A percentile compares a stretch with the other conserved stretches of the same genome.
phyloP scores from a whole-genome alignment of 2,113 vertebrate species.

The Benitochromis conjunctus region DNA sequence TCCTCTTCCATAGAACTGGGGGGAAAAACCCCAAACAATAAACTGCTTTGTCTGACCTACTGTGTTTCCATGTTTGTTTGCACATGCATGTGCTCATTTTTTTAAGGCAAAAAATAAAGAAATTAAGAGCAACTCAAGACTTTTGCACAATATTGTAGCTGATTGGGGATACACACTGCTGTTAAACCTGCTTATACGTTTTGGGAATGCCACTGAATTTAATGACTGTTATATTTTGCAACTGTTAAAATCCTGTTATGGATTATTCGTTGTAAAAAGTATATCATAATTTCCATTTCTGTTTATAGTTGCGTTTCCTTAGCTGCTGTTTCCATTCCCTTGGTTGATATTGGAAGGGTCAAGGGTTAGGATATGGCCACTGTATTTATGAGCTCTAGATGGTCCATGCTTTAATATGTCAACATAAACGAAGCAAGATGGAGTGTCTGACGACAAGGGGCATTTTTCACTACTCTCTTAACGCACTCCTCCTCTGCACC shows the following conservation, averaged over 20 bases:
- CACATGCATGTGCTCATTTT: not conserved
- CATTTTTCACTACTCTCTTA: constrained; percentile 56
- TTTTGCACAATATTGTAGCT: not conserved
- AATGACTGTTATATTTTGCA: not conserved
- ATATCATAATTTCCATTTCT: not conserved
- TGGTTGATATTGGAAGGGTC: not conserved
- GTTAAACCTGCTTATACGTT: not conserved
- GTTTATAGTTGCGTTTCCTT: not conserved
- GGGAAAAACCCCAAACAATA: not conserved
- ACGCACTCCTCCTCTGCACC: constrained; percentile 2
- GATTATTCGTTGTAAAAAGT: not conserved
- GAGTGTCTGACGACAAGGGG: constrained; percentile 49
- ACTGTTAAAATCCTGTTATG: not conserved
- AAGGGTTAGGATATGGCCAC: constrained; percentile 41
- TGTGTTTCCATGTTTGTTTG: not conserved
- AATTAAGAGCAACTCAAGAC: not conserved
- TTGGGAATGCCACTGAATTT: not conserved
- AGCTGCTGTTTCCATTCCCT: not conserved
- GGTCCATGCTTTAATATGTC: constrained; percentile 53
- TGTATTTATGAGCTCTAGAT: constrained; percentile 56
- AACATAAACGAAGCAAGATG: constrained; percentile 59
- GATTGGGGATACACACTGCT: not conserved
- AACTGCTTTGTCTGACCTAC: no score
- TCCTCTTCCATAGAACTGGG: not conserved
- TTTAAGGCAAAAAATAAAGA: not conserved